These are phyloP conservation scores for Danio choprae DNA, from an alignment of 2,797 vertebrate species.

Conservation along the genomic window DNA sequence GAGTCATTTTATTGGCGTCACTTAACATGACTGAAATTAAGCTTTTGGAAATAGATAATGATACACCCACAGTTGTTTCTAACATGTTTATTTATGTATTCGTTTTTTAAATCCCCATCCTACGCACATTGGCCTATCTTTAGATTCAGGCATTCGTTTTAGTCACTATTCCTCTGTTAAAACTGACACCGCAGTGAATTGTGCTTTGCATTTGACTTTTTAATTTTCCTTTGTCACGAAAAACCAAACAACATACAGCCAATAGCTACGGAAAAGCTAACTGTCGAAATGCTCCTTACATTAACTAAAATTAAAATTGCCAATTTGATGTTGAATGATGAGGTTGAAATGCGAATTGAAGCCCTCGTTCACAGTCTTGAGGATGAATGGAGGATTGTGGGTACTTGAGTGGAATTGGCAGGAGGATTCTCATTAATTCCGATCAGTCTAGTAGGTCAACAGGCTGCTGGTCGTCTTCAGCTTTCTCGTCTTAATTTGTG, in stretches of 20 bases:
- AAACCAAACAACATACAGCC: background rate
- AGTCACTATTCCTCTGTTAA: background rate
- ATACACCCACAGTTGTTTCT: slow-evolving; percentile 50
- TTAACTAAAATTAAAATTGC: background rate
- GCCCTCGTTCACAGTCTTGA: slow-evolving; percentile 14
- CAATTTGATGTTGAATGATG: background rate
- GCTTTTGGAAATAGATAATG: slow-evolving; percentile 41
- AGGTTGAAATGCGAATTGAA: slow-evolving; percentile 31
- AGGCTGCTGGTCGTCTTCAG: slow-evolving; percentile 60
- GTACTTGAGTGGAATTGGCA: slow-evolving; percentile 53
- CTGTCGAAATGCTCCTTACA: background rate
- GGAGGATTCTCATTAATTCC: slow-evolving; percentile 65
- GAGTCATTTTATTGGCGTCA: slow-evolving; percentile 42
- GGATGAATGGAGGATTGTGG: slow-evolving; percentile 43
- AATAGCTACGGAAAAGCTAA: background rate
- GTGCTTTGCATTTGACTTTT: background rate
- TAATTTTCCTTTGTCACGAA: background rate
- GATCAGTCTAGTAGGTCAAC: slow-evolving; percentile 60
- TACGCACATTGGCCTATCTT: slow-evolving; percentile 9
- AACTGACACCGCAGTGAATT: background rate
- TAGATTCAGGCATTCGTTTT: background rate
- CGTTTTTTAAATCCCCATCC: slow-evolving; percentile 27
- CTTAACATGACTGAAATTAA: slow-evolving; percentile 41
- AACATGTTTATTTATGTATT: slow-evolving; percentile 35
- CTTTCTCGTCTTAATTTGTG: slow-evolving; percentile 64